phyloP scores from a whole-genome alignment of 2,888 invertebrate genomes.

The Heterodera filipjevi region DNA sequence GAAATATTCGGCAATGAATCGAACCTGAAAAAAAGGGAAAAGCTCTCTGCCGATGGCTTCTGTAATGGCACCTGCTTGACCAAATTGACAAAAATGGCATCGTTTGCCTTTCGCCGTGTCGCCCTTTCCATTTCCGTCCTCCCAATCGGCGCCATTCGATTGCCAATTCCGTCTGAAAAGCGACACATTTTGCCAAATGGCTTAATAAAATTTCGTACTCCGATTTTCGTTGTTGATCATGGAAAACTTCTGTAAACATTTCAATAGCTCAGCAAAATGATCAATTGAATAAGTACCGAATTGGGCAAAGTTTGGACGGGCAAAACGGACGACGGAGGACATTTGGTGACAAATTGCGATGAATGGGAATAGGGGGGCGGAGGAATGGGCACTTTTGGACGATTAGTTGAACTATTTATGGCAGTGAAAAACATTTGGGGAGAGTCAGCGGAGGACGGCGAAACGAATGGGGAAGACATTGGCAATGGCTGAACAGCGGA shows the following conservation, averaged over 20 bases:
- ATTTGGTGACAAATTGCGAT: background rate
- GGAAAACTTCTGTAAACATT: background rate
- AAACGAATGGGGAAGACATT: background rate
- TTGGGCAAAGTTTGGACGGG: background rate
- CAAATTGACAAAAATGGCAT: constrained; percentile 58
- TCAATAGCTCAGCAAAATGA: too few relatives aligned
- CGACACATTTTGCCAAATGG: background rate
- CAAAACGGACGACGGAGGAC: background rate
- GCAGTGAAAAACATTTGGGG: background rate
- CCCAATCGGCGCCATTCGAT: background rate
- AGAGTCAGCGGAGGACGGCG: background rate
- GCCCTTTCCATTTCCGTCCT: background rate
- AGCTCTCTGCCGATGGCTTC: background rate
- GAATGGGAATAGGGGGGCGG: constrained; percentile 11
- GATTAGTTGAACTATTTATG: background rate
- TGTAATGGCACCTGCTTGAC: constrained; percentile 49
- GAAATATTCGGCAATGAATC: constrained; percentile 64
- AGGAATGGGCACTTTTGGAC: background rate
- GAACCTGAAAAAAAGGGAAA: constrained; percentile 37
- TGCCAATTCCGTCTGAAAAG: background rate
- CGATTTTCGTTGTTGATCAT: background rate
- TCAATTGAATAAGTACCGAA: background rate
- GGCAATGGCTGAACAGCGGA: background rate
- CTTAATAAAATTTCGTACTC: background rate
- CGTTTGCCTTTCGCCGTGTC: constrained; percentile 41